A percentile compares a stretch with the other conserved stretches of the same genome.
Evolutionary conservation across 2,888 invertebrate genomes (phyloP).

Genomic region (Xylota segnis): DNA sequence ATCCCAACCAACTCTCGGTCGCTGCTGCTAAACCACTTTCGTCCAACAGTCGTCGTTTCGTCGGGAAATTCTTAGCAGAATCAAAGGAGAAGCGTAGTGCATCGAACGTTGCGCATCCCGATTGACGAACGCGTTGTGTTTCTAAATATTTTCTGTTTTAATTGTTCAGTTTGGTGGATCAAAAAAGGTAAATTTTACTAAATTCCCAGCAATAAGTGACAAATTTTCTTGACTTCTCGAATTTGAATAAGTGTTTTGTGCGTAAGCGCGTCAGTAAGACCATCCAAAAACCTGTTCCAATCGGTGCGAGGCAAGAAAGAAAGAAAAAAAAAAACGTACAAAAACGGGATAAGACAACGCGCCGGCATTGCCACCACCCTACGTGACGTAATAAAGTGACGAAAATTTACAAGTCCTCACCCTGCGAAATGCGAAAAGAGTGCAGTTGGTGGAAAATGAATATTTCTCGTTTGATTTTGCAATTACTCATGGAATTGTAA

Average conservation of each 20-base stretch:
- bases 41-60: not conserved
- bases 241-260: slow-evolving; percentile 4
- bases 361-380: slow-evolving; percentile 68
- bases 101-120: slow-evolving; percentile 59
- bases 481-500: not conserved
- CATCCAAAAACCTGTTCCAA: slow-evolving; percentile 55
- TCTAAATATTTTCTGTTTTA: slow-evolving; percentile 56
- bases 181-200: slow-evolving; percentile 37
- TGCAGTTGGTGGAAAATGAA: slow-evolving; percentile 12
- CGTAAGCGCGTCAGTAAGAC: slow-evolving; percentile 37
- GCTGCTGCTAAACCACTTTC: slow-evolving; percentile 14
- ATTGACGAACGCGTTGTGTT: slow-evolving; percentile 59
- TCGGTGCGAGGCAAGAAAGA: slow-evolving; percentile 21
- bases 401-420: slow-evolving; percentile 1
- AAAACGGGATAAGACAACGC: slow-evolving; percentile 51
- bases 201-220: slow-evolving; percentile 2
- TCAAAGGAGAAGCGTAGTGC: slow-evolving; percentile 57
- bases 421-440: not conserved
- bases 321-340: slow-evolving; percentile 14
- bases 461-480: not conserved
- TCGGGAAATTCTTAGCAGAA: slow-evolving; percentile 55
- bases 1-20: slow-evolving; percentile 4
- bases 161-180: slow-evolving; percentile 58
- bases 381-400: slow-evolving; percentile 64
- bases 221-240: slow-evolving; percentile 12